Percentiles rank a stretch among this genome's conserved stretches.
Conservation (phyloP, 1,140 invertebrate genomes). For the Drosophila suzukii region DNA sequence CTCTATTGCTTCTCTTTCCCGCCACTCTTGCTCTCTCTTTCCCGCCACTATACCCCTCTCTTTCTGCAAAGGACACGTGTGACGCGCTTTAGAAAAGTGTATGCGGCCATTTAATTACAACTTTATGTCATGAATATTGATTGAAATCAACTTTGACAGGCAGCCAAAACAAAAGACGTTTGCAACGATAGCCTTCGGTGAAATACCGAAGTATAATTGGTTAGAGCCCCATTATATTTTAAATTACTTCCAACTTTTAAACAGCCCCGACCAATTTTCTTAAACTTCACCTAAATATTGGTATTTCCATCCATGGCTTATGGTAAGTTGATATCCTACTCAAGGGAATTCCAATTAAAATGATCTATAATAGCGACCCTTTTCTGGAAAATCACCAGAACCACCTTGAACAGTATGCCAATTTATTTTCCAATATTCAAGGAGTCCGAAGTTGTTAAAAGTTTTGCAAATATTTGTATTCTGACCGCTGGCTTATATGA, state of each 20-base stretch:
- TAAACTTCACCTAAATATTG: neutral
- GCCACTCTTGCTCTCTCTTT: neutral
- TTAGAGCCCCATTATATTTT: neutral
- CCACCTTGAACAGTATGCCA: neutral
- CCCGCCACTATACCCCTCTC: neutral
- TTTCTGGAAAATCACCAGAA: neutral
- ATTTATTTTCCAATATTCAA: neutral
- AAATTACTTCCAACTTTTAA: neutral
- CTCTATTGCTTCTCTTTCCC: slow-evolving; percentile 1
- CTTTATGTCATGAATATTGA: slow-evolving; percentile 70
- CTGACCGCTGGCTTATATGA: neutral
- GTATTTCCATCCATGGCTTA: too few relatives aligned
- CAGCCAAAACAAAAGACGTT: slow-evolving; percentile 18
- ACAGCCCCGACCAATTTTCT: neutral
- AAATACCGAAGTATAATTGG: neutral
- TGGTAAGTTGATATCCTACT: neutral
- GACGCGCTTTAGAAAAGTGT: slow-evolving; percentile 49
- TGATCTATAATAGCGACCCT: neutral
- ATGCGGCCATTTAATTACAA: slow-evolving; percentile 58
- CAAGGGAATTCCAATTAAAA: too few relatives aligned
- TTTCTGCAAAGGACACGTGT: slow-evolving; percentile 69
- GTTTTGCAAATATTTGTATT: slow-evolving; percentile 2
- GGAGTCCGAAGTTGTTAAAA: neutral
- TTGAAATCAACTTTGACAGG: slow-evolving; percentile 47
- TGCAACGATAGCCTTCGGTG: neutral